Conservation (phyloP, 2,888 invertebrate genomes). For the Drosophila algonquin region DNA sequence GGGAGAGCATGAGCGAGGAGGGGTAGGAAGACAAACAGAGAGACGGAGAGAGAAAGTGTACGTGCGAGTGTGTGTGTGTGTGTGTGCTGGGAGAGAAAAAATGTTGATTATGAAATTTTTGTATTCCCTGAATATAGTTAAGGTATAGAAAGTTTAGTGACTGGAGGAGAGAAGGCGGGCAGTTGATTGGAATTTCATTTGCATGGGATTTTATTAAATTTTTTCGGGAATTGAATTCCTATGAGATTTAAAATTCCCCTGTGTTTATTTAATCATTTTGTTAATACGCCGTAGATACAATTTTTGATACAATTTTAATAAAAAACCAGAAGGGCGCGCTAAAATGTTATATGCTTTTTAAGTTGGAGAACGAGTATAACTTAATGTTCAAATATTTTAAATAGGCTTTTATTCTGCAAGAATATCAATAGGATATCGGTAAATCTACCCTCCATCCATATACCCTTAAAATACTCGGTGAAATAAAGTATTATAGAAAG, state of each 20-base stretch:
- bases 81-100: slow-evolving; percentile 25
- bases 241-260: not conserved
- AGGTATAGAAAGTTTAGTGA: not conserved
- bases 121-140: slow-evolving; percentile 16
- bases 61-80: slow-evolving; percentile 3
- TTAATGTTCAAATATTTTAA: too few relatives aligned
- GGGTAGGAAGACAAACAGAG: slow-evolving; percentile 20
- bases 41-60: not conserved
- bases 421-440: too few relatives aligned
- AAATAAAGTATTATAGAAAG: too few relatives aligned
- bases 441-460: too few relatives aligned
- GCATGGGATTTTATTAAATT: not conserved
- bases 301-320: not conserved
- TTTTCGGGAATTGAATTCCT: not conserved
- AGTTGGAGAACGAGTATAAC: too few relatives aligned
- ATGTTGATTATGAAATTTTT: slow-evolving; percentile 61
- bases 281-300: not conserved
- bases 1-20: not conserved
- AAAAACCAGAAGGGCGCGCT: not conserved
- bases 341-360: not conserved
- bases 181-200: slow-evolving; percentile 16
- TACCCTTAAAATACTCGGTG: too few relatives aligned
- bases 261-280: not conserved
- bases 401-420: too few relatives aligned
- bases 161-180: not conserved